Evolutionary conservation across 2,888 invertebrate species (phyloP), one percentile per base, ranked within the genome.

Genomic region (Drosophila formosana): DNA sequence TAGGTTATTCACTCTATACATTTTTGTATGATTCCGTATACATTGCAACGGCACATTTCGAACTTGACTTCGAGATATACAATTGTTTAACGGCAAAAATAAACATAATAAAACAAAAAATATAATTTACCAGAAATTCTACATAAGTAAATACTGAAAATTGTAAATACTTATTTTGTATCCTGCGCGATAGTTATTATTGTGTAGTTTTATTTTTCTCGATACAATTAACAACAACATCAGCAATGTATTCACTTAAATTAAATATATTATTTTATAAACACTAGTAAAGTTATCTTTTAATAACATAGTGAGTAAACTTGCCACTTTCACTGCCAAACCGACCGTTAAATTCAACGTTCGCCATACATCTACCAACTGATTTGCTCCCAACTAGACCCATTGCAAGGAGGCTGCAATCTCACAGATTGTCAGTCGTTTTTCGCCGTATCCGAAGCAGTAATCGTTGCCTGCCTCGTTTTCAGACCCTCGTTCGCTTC

Each of bases 261-360:
- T 60, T 41, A 13, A 50, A 51, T 28, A 58, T 8, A 9, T 25
- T 11, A 55, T 46, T 23, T 50, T 32, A 28, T 28, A 46, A 52
- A 53, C 58, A 68, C 57, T 62, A 50, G 28, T 58, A 39, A 62
- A 49, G 46, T 43, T 28, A 57, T 55, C 53, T 49, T 30, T 30
- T 6, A 9, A 43, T 45, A 46, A 60, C 39, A 63, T 28, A 56
- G 51, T 41, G n/a, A 37, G 50, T 43, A 56, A 13, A 45, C 30
- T 41, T 61, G 67, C 53, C 82, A 90, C 90, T 86, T 89, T 86
- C 89, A 90, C 89, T 79, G 80, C 71, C 83, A 89, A 82, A 78
- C 91, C 91, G 90, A 91, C 91, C 91, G 90, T 90, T 90, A 90
- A 90, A 89, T 87, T 86, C 90, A 89, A 91, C 91, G 91, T 90